Evolutionary conservation across 2,113 vertebrate genomes (phyloP).

Genomic region (Ophthalmotilapia sp.): DNA sequence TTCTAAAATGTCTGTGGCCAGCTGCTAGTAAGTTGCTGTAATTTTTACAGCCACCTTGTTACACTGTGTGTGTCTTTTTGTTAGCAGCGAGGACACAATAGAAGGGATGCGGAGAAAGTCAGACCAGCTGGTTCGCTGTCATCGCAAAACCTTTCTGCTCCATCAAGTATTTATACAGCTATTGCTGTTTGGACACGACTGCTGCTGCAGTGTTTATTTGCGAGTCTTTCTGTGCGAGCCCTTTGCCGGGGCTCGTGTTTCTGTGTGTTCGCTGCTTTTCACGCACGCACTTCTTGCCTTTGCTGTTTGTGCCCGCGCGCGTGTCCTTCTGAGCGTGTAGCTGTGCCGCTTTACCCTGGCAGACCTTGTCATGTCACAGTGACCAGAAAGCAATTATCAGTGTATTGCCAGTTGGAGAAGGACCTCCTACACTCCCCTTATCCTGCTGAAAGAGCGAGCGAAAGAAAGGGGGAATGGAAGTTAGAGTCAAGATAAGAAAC

Average conservation of each 20-base stretch:
- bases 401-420: constrained; percentile 53
- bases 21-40: neutral
- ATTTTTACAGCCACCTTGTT: neutral
- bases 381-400: constrained; percentile 75
- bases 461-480: constrained; percentile 8
- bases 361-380: constrained; percentile 66
- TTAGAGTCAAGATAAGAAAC: constrained; percentile 2
- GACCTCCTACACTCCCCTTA: constrained; percentile 34
- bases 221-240: neutral
- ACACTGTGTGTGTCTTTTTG: neutral
- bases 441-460: constrained; percentile 17
- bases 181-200: constrained; percentile 16
- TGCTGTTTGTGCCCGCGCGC: neutral
- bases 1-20: neutral
- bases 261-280: neutral
- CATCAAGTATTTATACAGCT: constrained; percentile 25
- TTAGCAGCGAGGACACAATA: neutral
- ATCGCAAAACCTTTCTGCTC: constrained; percentile 11
- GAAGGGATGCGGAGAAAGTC: neutral
- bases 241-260: neutral
- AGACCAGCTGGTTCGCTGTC: constrained; percentile 13
- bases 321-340: neutral
- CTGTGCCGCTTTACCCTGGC: constrained; percentile 42
- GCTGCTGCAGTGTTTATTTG: constrained; percentile 8
- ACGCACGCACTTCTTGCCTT: neutral